Conservation (phyloP, 2,888 invertebrate species). For the Oscheius sp. region DNA sequence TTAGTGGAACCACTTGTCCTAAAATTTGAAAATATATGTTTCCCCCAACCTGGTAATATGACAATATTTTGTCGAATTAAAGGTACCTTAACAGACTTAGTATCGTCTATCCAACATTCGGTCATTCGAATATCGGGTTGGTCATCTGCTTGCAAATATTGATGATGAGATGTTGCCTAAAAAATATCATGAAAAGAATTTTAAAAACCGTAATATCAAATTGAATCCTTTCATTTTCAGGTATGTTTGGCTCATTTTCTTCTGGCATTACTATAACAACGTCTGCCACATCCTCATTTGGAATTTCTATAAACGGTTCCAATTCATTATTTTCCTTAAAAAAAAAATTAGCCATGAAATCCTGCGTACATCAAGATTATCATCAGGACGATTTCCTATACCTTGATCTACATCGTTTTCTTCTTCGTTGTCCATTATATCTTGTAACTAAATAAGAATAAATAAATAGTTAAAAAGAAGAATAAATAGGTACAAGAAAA, state of each 20-base stretch:
- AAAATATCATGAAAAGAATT: background rate
- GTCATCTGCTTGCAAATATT: conserved; percentile 4
- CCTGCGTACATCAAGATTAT: no score
- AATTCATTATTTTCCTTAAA: no score
- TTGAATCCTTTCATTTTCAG: background rate
- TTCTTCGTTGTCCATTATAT: no score
- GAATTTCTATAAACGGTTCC: no score
- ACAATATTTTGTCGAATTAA: background rate
- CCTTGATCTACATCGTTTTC: no score
- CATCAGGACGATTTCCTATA: no score
- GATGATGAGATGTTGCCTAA: conserved; percentile 11
- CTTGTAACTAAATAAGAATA: no score
- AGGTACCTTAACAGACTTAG: background rate
- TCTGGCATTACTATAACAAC: no score
- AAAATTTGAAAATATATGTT: background rate
- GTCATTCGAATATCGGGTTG: background rate
- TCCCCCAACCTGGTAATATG: conserved; percentile 7
- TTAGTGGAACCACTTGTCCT: conserved; percentile 14
- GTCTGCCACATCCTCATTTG: no score
- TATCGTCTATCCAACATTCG: background rate
- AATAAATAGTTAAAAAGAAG: no score
- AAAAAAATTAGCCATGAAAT: no score
- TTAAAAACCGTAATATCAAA: conserved; percentile 1
- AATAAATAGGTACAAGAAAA: no score
- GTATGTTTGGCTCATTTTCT: background rate